These are phyloP conservation scores for Lamproptera curius DNA, from an alignment of 2,888 invertebrate species.

Conservation along the genomic window DNA sequence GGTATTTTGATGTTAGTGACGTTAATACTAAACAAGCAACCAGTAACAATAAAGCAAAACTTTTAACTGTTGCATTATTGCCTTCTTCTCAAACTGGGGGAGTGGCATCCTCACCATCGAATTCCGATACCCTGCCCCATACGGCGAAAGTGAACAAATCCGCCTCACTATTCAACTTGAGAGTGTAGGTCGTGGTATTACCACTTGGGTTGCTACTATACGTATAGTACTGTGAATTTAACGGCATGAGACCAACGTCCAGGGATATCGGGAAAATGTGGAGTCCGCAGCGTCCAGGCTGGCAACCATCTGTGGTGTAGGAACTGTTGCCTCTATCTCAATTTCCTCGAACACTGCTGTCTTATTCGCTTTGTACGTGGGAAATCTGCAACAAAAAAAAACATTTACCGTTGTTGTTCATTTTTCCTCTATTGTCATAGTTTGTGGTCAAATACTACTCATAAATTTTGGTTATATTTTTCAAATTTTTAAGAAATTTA, in stretches of 20 bases:
- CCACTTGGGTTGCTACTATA: constrained; percentile 33
- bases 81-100: constrained; percentile 22
- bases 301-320: constrained; percentile 40
- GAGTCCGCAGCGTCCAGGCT: constrained; percentile 45
- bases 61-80: not conserved
- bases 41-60: not conserved
- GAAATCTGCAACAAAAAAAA: constrained; percentile 52
- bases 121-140: constrained; percentile 70
- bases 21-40: not conserved
- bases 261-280: constrained; percentile 69
- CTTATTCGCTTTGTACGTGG: constrained; percentile 50
- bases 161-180: constrained; percentile 36
- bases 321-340: constrained; percentile 57
- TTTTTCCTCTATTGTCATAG: too few relatives aligned
- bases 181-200: constrained; percentile 32
- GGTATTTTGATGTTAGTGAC: too few relatives aligned
- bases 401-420: not conserved
- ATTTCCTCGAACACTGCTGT: constrained; percentile 67
- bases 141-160: constrained; percentile 68
- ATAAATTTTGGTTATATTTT: too few relatives aligned
- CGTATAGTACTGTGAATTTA: constrained; percentile 48
- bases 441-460: too few relatives aligned
- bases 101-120: constrained; percentile 52
- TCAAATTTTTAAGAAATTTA: too few relatives aligned
- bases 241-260: constrained; percentile 66